Base-by-base conservation (phyloP, 2,113 vertebrate species). In the Lipotes vexillifer region DNA sequence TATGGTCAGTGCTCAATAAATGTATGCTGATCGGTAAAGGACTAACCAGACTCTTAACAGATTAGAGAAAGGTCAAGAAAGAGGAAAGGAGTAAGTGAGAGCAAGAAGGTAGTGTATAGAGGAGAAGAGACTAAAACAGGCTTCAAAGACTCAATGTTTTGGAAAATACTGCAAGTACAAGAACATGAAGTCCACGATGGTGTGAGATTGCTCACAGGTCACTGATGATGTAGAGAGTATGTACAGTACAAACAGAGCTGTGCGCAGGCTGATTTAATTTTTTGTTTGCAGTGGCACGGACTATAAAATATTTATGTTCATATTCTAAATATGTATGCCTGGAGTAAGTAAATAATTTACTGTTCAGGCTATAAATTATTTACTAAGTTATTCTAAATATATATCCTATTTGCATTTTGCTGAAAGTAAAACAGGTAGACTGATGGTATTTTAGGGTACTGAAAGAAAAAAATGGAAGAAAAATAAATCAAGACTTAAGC, bases 291-390 rank as follows among this genome's bases (percentile, higher is more conserved):
- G n/a, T 90, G 69, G 82, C 65, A 90, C 20, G 94, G 69, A 88
- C 31, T 75, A 93, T 97, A 93, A 97, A 94, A 97, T 96, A 98
- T 97, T 97, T 85, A 98, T 96, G 71, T 82, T 97, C 93, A 82
- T 96, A 88, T 94, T 97, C 96, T 97, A 97, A 97, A 96, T 93
- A 97, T 95, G 94, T 93, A 88, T 95, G 96, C 96, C 92, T 96
- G 41, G 87, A 93, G 65, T 95, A 96, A 98, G 97, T 98, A 97
- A 98, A 97, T 97, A 97, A 97, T 97, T 97, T 96, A 97, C 55
- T 49, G 10, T 57, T 91, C 57, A 87, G 15, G 13, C 5, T 92
- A 88, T 98, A 93, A 94, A 97, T 98, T 98, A 97, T 97, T 98
- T 94, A 97, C 74, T 81, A 96, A 88, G 74, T 86, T 94, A 96